These are phyloP conservation scores for Tribolium freemani DNA, from an alignment of 2,888 invertebrate genomes.

Conservation along the genomic window DNA sequence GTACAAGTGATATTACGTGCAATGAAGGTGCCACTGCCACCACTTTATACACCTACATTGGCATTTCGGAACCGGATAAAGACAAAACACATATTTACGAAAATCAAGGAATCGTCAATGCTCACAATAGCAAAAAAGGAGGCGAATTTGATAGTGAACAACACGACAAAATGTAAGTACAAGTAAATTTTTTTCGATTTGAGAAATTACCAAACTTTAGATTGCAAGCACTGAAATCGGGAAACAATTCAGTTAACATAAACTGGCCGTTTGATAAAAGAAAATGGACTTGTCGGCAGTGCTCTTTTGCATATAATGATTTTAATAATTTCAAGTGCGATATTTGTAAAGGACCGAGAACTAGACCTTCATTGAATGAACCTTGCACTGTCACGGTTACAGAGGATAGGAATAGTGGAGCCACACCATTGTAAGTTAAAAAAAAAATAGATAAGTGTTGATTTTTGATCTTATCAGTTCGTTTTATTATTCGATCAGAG, in stretches of 20 bases:
- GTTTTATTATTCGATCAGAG: neutral
- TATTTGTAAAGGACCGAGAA: slow-evolving; percentile 81
- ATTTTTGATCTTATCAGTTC: neutral
- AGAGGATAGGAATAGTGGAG: slow-evolving; percentile 63
- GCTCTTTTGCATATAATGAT: slow-evolving; percentile 90
- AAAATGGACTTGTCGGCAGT: slow-evolving; percentile 91
- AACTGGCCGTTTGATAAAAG: slow-evolving; percentile 67
- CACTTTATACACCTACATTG: slow-evolving; percentile 66
- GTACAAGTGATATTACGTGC: slow-evolving; percentile 59
- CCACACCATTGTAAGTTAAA: slow-evolving; percentile 53
- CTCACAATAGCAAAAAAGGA: slow-evolving; percentile 56
- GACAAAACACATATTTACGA: slow-evolving; percentile 64
- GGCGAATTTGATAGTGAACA: slow-evolving; percentile 60
- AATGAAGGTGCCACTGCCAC: slow-evolving; percentile 53
- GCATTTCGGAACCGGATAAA: slow-evolving; percentile 64
- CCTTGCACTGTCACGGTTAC: slow-evolving; percentile 81
- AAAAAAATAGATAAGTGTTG: neutral
- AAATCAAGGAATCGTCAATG: slow-evolving; percentile 63
- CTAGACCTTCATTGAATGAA: slow-evolving; percentile 75
- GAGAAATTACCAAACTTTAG: slow-evolving; percentile 48
- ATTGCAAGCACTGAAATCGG: slow-evolving; percentile 61
- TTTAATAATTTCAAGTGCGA: slow-evolving; percentile 85
- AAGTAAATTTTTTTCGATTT: slow-evolving; percentile 35
- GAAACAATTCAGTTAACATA: slow-evolving; percentile 50
- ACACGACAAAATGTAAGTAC: slow-evolving; percentile 62